phyloP scores from a whole-genome alignment of 2,113 vertebrate species.

The Anarhynchus alexandrinus region DNA sequence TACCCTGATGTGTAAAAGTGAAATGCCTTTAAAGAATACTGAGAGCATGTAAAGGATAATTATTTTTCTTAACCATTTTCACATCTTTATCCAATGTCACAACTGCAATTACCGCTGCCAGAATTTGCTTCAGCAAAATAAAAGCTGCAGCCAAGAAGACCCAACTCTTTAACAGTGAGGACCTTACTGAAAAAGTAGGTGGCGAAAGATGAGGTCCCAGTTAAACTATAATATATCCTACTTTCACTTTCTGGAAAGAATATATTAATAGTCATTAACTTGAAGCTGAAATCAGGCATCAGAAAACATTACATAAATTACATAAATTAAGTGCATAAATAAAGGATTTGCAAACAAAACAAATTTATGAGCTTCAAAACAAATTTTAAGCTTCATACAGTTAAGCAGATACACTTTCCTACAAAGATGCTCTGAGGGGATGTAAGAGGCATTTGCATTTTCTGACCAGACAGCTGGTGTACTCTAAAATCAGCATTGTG shows the following conservation, averaged over 20 bases:
- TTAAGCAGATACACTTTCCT: neutral
- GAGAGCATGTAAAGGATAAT: neutral
- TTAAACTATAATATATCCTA: neutral
- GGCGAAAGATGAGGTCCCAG: neutral
- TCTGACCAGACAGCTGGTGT: neutral
- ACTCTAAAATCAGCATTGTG: neutral
- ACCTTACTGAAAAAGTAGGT: neutral
- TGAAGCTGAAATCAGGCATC: neutral
- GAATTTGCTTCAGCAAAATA: neutral
- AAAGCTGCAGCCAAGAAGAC: constrained; percentile 8
- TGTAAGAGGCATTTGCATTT: neutral
- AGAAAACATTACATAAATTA: constrained; percentile 10
- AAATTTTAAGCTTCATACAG: neutral
- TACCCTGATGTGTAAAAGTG: constrained; percentile 25
- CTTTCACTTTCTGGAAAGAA: neutral
- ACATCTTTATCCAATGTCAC: neutral
- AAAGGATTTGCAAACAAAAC: neutral
- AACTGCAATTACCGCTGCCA: neutral
- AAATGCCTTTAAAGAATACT: constrained; percentile 41
- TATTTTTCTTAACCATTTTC: constrained; percentile 32
- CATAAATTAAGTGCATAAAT: neutral
- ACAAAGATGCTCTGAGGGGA: neutral
- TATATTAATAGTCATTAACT: neutral
- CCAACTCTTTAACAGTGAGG: neutral
- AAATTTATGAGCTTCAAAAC: neutral